Evolutionary conservation across 2,113 vertebrate species (phyloP).

Genomic region (Tachysurus fulvidraco): DNA sequence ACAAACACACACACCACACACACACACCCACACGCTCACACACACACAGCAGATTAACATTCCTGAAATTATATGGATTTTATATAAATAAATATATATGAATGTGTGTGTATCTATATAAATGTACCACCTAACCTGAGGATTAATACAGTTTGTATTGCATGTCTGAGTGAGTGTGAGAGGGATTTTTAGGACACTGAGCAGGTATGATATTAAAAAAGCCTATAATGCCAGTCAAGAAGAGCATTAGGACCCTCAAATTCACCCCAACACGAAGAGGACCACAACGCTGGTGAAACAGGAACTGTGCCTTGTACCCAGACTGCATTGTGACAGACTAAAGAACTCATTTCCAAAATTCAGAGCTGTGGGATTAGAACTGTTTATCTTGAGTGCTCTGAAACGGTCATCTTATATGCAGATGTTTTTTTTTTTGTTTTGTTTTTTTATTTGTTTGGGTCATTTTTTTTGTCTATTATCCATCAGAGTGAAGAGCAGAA

Average conservation of each 20-base stretch:
- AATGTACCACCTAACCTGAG: slow-evolving; percentile 76
- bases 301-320: slow-evolving; percentile 62
- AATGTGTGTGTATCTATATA: slow-evolving; percentile 75
- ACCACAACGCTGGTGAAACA: slow-evolving; percentile 53
- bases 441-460: neutral
- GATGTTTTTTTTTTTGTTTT: slow-evolving; percentile 19
- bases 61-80: slow-evolving; percentile 78
- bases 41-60: slow-evolving; percentile 77
- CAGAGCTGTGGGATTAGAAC: slow-evolving; percentile 51
- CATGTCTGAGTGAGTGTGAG: slow-evolving; percentile 69
- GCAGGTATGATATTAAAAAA: neutral
- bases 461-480: slow-evolving; percentile 45
- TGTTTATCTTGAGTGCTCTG: slow-evolving; percentile 22
- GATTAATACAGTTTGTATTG: slow-evolving; percentile 71
- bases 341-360: slow-evolving; percentile 53
- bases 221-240: slow-evolving; percentile 11
- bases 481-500: slow-evolving; percentile 23
- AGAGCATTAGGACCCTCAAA: slow-evolving; percentile 34
- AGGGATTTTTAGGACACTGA: slow-evolving; percentile 59
- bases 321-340: slow-evolving; percentile 67
- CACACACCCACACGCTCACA: slow-evolving; percentile 58
- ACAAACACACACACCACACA: slow-evolving; percentile 59
- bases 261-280: slow-evolving; percentile 50
- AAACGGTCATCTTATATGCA: slow-evolving; percentile 52
- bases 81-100: slow-evolving; percentile 62